Conservation (phyloP, 2,797 vertebrate genomes). For the Octomys mimax region DNA sequence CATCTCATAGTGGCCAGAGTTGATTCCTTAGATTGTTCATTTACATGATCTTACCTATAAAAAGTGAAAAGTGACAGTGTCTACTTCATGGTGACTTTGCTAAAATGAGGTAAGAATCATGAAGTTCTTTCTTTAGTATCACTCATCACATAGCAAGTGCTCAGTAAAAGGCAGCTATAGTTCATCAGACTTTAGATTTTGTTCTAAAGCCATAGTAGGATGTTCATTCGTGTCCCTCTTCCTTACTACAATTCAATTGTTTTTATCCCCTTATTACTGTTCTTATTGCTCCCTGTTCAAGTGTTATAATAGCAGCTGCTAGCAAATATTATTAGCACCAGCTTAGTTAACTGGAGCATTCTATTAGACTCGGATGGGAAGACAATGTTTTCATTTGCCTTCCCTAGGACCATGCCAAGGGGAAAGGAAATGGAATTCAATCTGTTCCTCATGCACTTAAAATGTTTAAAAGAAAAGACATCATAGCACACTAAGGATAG, state of each 20-base stretch:
- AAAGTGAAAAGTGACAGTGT: not conserved
- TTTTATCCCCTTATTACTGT: not conserved
- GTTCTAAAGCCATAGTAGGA: not conserved
- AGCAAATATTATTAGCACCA: not conserved
- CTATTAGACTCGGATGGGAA: not conserved
- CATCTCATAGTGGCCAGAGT: not conserved
- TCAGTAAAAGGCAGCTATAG: not conserved
- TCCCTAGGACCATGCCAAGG: not conserved
- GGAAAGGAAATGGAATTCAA: not conserved
- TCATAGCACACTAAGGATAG: no score
- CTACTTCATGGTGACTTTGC: not conserved
- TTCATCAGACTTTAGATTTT: not conserved
- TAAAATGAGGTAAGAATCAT: not conserved
- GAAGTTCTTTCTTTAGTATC: not conserved
- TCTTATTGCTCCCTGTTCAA: not conserved
- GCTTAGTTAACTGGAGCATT: not conserved
- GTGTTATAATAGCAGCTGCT: not conserved
- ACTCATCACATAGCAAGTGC: not conserved
- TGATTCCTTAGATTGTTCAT: not conserved
- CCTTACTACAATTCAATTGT: not conserved
- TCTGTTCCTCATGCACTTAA: not conserved
- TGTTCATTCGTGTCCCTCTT: not conserved
- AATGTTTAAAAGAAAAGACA: not conserved
- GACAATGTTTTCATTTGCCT: not conserved
- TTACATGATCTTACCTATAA: not conserved